These are phyloP conservation scores for Drosophila rubida DNA, from an alignment of 2,888 invertebrate genomes.

Conservation along the genomic window DNA sequence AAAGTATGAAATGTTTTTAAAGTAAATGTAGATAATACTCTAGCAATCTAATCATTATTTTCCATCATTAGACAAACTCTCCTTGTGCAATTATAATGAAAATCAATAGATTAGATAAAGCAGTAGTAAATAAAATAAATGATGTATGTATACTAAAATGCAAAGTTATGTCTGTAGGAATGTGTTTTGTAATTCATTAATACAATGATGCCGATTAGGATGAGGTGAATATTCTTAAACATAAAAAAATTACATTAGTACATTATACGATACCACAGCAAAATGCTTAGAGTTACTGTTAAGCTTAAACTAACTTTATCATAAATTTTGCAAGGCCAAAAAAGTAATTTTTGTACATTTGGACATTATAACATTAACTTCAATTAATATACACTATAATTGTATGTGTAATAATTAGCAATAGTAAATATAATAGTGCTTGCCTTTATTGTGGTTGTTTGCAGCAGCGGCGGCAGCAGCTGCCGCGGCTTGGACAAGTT, in stretches of 20 bases:
- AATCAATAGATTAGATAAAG: not conserved
- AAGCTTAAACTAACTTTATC: not conserved
- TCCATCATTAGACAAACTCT: not conserved
- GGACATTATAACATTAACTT: slow-evolving; percentile 3
- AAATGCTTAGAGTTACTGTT: not conserved
- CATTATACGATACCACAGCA: slow-evolving; percentile 7
- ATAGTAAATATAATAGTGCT: not conserved
- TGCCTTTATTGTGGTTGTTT: slow-evolving; percentile 69
- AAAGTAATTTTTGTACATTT: not conserved
- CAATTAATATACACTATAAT: not conserved
- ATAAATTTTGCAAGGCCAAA: not conserved
- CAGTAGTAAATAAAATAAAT: not conserved
- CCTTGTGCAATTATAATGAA: not conserved
- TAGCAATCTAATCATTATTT: not conserved
- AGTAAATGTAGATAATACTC: not conserved
- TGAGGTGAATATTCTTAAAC: not conserved
- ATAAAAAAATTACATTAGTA: not conserved
- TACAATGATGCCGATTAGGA: not conserved
- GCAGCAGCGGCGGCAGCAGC: slow-evolving; percentile 57
- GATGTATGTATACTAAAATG: not conserved
- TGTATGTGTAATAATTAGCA: slow-evolving; percentile 1
- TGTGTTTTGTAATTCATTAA: slow-evolving; percentile 2
- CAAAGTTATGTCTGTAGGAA: not conserved
- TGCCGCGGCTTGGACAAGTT: slow-evolving; percentile 51
- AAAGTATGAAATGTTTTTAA: not conserved